Evolutionary conservation across 2,797 vertebrate species (phyloP), one percentile per base, ranked within the genome.

Genomic region (Mormyrus proboscirostris): DNA sequence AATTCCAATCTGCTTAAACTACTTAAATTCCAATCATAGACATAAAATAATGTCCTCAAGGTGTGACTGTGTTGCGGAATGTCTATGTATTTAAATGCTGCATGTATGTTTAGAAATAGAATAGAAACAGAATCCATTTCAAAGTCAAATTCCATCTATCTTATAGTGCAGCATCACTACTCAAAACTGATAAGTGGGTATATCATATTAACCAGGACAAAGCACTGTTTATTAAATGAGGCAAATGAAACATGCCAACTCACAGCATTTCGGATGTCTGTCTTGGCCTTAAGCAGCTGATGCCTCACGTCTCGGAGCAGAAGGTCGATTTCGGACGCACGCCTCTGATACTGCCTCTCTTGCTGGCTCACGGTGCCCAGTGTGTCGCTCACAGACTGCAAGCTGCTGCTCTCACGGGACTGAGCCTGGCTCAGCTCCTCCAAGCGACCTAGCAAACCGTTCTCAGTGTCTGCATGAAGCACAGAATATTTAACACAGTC

Each of bases 301-400:
- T 92, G 89, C 86, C 91, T 95, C 91, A 96, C 94, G 82, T 94
- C 93, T 7, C 90, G 84, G 57, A 97, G 93, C 87, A 98, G 94
- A 53, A 14, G 89, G 83, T 59, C 92, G 0, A 94, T 93, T 1
- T 96, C 93, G 62, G 93, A 93, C 59, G 94, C 95, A 89, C 94
- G 95, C 3, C 59, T 91, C 89, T 93, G 91, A 8, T 97, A 95
- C 29, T 88, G 95, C 41, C 76, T 92, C 22, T 95, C 94, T 0
- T 92, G 93, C 38, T 88, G 87, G 86, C 69, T 92, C 90, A 96
- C 76, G 6, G 90, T 69, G 1, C 93, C 91, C 0, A 93, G 88
- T 0, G 89, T 87, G 3, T 90, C 92, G 4, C 92, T 93, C 14
- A 97, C 38, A 73, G 94, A 92, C 0, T 95, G 93, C 91, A 99